Evolutionary conservation across 1,140 invertebrate species (phyloP).

Genomic region (Pantala flavescens): DNA sequence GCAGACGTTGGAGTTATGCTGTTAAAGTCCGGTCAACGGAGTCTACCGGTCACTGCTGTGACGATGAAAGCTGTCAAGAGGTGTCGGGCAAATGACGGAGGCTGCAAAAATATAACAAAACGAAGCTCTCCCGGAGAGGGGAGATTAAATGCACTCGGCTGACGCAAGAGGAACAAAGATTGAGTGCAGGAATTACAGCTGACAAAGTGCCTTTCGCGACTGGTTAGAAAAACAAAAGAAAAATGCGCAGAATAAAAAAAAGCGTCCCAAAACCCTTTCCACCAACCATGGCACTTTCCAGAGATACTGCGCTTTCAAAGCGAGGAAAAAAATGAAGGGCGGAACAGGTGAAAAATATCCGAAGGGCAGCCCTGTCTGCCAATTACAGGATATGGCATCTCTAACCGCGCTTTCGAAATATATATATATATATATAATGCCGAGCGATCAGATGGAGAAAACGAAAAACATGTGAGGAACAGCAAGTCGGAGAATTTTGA

Average conservation of each 20-base stretch:
- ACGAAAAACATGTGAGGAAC: too few species aligned
- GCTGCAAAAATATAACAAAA: too few species aligned
- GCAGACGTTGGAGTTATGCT: too few species aligned
- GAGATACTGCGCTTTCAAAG: not conserved
- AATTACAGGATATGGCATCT: not conserved
- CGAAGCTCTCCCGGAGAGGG: too few species aligned
- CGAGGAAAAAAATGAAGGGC: not conserved
- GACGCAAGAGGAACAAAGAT: too few species aligned
- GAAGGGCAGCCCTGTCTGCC: not conserved
- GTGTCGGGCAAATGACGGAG: too few species aligned
- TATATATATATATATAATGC: not conserved
- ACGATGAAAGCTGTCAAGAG: too few species aligned
- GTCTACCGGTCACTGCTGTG: too few species aligned
- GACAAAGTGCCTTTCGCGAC: conserved; percentile 3
- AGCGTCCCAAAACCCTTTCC: not conserved
- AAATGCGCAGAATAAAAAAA: not conserved
- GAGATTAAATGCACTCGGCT: too few species aligned
- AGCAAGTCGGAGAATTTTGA: too few species aligned
- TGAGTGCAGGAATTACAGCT: not conserved
- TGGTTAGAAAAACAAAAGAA: not conserved
- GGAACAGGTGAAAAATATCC: not conserved
- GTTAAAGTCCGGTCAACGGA: too few species aligned
- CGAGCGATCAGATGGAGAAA: too few species aligned
- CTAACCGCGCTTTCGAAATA: not conserved
- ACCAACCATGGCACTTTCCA: not conserved